These are phyloP conservation scores for Coleophora deauratella DNA, from an alignment of 2,888 invertebrate genomes.

Conservation along the genomic window DNA sequence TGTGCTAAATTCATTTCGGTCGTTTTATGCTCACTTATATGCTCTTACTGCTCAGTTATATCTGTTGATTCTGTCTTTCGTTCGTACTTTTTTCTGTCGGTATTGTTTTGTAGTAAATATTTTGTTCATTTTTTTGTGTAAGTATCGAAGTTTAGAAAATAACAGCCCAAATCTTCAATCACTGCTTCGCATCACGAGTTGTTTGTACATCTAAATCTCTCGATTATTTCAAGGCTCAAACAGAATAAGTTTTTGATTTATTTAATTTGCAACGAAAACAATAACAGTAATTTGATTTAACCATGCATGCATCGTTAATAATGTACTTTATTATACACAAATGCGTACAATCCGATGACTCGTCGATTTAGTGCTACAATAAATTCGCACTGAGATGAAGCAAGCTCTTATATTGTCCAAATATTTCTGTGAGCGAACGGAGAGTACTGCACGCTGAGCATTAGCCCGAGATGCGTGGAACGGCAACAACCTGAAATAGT, in stretches of 20 bases:
- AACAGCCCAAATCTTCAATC: neutral
- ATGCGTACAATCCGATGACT: conserved; percentile 15
- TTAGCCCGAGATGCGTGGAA: conserved; percentile 48
- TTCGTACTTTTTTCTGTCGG: too few species aligned
- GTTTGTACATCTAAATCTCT: neutral
- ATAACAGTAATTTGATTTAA: neutral
- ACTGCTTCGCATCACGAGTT: neutral
- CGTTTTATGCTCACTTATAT: too few species aligned
- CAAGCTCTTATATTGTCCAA: conserved; percentile 50
- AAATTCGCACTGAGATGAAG: conserved; percentile 51
- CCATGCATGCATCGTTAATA: conserved; percentile 1
- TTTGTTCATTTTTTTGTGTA: too few species aligned
- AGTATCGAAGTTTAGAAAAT: too few species aligned
- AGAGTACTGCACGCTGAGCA: conserved; percentile 46
- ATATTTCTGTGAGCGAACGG: conserved; percentile 36
- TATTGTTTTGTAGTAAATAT: too few species aligned
- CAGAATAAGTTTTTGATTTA: conserved; percentile 5
- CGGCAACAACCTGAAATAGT: conserved; percentile 23
- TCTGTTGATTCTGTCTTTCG: too few species aligned
- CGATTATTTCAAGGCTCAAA: too few species aligned
- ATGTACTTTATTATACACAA: conserved; percentile 10
- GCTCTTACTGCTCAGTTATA: too few species aligned
- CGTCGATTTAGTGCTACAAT: conserved; percentile 43
- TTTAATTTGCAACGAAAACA: conserved; percentile 2
- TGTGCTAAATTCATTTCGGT: too few species aligned